Conservation (phyloP, 2,113 vertebrate genomes). For the Gasterosteus nipponicus region DNA sequence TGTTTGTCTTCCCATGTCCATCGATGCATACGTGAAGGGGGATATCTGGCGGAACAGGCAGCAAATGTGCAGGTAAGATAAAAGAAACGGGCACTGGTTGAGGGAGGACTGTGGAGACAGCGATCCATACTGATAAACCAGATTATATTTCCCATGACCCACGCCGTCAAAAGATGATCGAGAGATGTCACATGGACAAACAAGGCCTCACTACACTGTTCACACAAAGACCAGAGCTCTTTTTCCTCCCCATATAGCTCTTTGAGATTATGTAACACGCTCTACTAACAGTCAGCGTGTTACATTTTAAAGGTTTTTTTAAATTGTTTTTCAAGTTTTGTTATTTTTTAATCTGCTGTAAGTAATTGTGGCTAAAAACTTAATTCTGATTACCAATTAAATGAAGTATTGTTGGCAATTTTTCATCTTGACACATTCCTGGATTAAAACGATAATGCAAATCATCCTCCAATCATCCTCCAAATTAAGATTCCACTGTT, state of each 20-base stretch:
- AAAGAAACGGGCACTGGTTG: constrained; percentile 28
- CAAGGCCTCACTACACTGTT: not conserved
- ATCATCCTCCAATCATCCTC: constrained; percentile 22
- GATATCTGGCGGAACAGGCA: constrained; percentile 37
- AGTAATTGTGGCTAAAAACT: not conserved
- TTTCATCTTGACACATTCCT: constrained; percentile 48
- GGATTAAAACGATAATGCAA: constrained; percentile 48
- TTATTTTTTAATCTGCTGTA: not conserved
- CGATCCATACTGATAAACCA: constrained; percentile 50
- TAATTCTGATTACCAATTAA: constrained; percentile 44
- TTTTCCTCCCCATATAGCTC: constrained; percentile 33
- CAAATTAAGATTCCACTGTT: constrained; percentile 41
- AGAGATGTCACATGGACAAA: constrained; percentile 36
- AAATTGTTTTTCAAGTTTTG: not conserved
- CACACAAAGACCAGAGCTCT: constrained; percentile 23
- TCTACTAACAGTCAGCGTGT: constrained; percentile 39
- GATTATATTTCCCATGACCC: constrained; percentile 50
- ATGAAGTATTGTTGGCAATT: constrained; percentile 32
- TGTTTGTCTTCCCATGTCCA: constrained; percentile 40
- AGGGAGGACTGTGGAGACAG: not conserved
- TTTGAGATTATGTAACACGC: constrained; percentile 35
- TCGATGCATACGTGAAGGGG: constrained; percentile 20
- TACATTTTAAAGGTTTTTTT: constrained; percentile 22
- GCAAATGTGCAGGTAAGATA: constrained; percentile 35
- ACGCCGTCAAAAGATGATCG: constrained; percentile 37